Conservation (phyloP, 2,888 invertebrate genomes). For the Drosophila vallismaia region DNA sequence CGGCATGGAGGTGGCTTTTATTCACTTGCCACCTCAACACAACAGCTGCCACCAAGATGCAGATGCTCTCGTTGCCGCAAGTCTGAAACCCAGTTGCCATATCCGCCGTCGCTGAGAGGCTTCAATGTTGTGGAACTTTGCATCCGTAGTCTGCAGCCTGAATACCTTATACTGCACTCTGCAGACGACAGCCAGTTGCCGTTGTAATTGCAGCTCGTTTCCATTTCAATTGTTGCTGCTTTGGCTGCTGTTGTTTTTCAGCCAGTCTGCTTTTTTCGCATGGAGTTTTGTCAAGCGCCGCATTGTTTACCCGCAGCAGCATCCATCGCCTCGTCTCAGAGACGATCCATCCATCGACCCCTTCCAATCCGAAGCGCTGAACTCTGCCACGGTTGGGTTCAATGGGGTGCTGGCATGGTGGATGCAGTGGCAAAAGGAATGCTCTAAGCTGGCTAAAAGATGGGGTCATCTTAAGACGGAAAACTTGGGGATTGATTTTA, state of each 20-base stretch:
- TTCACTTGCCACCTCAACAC: constrained; percentile 67
- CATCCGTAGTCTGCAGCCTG: constrained; percentile 60
- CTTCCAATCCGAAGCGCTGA: constrained; percentile 40
- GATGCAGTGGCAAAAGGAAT: not conserved
- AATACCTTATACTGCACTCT: constrained; percentile 16
- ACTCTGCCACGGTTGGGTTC: constrained; percentile 55
- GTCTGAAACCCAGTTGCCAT: constrained; percentile 58
- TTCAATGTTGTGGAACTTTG: constrained; percentile 51
- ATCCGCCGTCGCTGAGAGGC: constrained; percentile 63
- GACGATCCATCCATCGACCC: constrained; percentile 44
- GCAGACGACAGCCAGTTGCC: constrained; percentile 48
- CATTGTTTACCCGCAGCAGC: constrained; percentile 45
- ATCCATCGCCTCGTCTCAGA: constrained; percentile 11
- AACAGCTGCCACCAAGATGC: constrained; percentile 52
- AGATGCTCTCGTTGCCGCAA: constrained; percentile 75
- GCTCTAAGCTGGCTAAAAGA: not conserved
- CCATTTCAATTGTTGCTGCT: constrained; percentile 44
- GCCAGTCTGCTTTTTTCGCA: constrained; percentile 40
- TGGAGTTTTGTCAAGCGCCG: constrained; percentile 51
- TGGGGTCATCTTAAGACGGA: not conserved
- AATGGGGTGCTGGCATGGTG: constrained; percentile 6
- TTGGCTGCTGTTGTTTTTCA: constrained; percentile 16
- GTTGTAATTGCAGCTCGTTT: constrained; percentile 50
- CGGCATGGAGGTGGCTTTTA: constrained; percentile 74
- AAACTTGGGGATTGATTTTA: no score